Base-by-base conservation (phyloP, 1,140 invertebrate species). In the Sitodiplosis mosellana region DNA sequence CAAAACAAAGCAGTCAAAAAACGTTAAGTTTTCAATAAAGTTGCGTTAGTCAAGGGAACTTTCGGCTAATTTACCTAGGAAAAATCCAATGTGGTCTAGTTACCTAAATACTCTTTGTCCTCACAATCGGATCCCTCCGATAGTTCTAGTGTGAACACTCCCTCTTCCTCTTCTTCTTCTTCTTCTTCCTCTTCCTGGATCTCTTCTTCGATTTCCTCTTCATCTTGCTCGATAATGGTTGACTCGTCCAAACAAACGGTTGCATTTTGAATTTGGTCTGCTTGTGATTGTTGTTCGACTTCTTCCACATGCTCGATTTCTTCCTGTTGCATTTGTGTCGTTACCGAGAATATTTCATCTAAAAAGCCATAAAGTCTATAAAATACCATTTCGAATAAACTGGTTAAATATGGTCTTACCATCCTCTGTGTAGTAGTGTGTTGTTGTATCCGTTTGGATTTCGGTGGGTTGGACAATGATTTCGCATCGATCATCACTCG, bases 401-500 rank as follows among this genome's bases (percentile, higher is more conserved):
- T 34, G 33, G 7, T 34, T 14, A 34, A n/a, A n/a, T n/a, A n/a
- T n/a, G n/a, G n/a, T 12, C 17, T 4, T 27, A 33, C 41, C 41
- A 54, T 56, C 11, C 41, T 51, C 49, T 10, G 50, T 47, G 15
- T 48, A 51, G 36, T 61, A 53, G n/a, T n/a, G 10, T 27, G 27
- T 27, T 41, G 64, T 60, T 45, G 48, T 43, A 17, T 64, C 52
- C 3, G 57, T 58, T 34, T 47, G 33, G 18, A 64, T 58, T 15
- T 61, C 59, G 7, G 58, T 54, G 22, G 62, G 61, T 45, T 63
- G 62, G 3, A 64, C 60, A 41, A 64, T 55, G 34, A 64, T 59
- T 38, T 64, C 34, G 1, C 60, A 59, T 18, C 61, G 60, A 0
- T 60, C 60, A 41, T 56, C 57, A 7, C 58, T 52, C 4, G 61